Conservation (phyloP, 2,113 vertebrate species). For the Anolis sagrei region DNA sequence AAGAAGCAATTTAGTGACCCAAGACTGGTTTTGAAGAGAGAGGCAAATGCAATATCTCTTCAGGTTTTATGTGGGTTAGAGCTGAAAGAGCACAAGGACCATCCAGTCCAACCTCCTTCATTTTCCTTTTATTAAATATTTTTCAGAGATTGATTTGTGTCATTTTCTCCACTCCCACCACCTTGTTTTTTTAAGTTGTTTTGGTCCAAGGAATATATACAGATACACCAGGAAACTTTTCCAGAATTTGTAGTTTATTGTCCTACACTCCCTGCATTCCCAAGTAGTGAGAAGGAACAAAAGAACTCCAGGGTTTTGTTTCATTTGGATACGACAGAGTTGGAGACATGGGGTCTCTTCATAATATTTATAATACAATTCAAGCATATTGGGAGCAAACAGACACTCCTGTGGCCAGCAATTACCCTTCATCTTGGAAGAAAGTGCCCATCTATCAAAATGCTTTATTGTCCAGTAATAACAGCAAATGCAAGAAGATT, state of each 20-base stretch:
- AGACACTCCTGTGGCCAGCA: background rate
- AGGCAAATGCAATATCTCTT: background rate
- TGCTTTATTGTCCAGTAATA: no score
- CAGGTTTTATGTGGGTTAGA: background rate
- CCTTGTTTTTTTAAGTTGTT: background rate
- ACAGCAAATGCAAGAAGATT: no score
- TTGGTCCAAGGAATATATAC: background rate
- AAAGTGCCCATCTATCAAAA: background rate
- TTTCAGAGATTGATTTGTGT: background rate
- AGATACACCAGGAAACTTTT: background rate
- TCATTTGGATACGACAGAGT: background rate
- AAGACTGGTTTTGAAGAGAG: accelerated
- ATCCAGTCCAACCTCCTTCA: background rate
- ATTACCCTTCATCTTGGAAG: background rate
- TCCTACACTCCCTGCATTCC: background rate
- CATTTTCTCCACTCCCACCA: background rate
- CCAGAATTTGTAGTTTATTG: background rate
- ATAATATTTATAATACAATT: background rate
- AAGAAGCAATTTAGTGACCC: accelerated
- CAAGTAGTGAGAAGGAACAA: background rate
- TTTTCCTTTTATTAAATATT: background rate
- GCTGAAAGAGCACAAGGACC: no score
- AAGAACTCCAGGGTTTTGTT: background rate
- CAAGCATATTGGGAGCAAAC: background rate
- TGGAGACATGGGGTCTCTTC: background rate